Base-by-base conservation (phyloP, 2,113 vertebrate genomes). In the Trogon surrucura region DNA sequence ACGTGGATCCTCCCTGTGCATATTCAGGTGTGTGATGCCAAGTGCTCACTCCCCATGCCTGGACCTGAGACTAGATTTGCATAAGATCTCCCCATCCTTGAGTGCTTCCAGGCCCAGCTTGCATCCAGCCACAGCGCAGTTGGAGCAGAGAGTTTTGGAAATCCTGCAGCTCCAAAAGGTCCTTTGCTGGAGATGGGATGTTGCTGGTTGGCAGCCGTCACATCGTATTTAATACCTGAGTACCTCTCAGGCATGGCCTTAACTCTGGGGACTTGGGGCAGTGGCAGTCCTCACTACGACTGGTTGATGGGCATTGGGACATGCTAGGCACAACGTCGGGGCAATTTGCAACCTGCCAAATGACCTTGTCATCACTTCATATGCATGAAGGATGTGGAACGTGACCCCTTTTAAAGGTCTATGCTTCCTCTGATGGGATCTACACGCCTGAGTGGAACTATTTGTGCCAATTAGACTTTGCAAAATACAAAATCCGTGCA, bases 321-420 rank as follows among this genome's bases (percentile, higher is more conserved):
- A 27, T 70, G 25, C 79, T 71, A 51, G 54, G 78, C 5, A n/a
- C 64, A 30, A 14, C 3, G 10, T 86, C 27, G 27, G 60, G 62
- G 27, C 26, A 41, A 25, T 32, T 17, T 64, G 32, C 19, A 45
- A 30, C 32, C 18, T 75, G 26, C 6, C 32, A 47, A 14, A 5
- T 23, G 29, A 30, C 38, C 64, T 69, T 58, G 36, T 20, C 41
- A 54, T 48, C 10, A 2, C 7, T 45, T 65, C 2, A 12, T 8
- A 3, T 4, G 16, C 7, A 11, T 4, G 29, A 48, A 61, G 0
- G 3, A 12, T 0, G 1, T 15, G 34, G 23, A 36, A 30, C 8
- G 0, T 0, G 2, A 44, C 2, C 4, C 22, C 44, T 78, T 79
- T 56, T 16, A 34, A n/a, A 41, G 38, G 44, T 5, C 9, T 48